phyloP scores from a whole-genome alignment of 1,140 invertebrate genomes.

The Trichoplusia ni region DNA sequence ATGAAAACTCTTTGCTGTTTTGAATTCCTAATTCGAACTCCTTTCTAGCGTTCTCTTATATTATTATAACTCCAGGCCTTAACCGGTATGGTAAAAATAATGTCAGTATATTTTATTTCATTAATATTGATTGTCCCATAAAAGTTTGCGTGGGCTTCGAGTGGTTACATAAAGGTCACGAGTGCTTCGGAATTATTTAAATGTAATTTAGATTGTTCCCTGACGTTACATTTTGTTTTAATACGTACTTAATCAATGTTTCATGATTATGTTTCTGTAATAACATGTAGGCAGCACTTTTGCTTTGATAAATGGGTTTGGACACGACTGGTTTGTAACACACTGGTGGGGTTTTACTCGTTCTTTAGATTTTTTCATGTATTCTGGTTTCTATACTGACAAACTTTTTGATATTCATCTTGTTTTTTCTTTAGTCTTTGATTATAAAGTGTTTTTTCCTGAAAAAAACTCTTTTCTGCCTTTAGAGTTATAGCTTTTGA shows the following conservation, averaged over 20 bases:
- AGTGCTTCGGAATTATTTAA: constrained; percentile 42
- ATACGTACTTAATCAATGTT: constrained; percentile 11
- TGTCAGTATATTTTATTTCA: too few species aligned
- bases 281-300: background rate
- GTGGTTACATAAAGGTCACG: constrained; percentile 37
- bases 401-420: too few species aligned
- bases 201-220: constrained; percentile 38
- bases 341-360: background rate
- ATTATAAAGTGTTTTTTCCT: too few species aligned
- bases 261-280: constrained; percentile 17
- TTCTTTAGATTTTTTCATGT: background rate
- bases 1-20: too few species aligned
- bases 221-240: constrained; percentile 25
- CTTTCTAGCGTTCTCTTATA: too few species aligned
- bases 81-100: too few species aligned
- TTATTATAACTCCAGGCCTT: too few species aligned
- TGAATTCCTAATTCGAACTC: too few species aligned
- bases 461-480: too few species aligned
- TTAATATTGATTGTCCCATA: too few species aligned
- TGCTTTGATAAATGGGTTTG: background rate
- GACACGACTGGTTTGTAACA: background rate
- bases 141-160: constrained; percentile 6
- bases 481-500: too few species aligned
- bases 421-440: too few species aligned
- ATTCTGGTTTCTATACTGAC: background rate